Conservation (phyloP, 2,797 vertebrate species). For the Buphagus erythrorhynchus region DNA sequence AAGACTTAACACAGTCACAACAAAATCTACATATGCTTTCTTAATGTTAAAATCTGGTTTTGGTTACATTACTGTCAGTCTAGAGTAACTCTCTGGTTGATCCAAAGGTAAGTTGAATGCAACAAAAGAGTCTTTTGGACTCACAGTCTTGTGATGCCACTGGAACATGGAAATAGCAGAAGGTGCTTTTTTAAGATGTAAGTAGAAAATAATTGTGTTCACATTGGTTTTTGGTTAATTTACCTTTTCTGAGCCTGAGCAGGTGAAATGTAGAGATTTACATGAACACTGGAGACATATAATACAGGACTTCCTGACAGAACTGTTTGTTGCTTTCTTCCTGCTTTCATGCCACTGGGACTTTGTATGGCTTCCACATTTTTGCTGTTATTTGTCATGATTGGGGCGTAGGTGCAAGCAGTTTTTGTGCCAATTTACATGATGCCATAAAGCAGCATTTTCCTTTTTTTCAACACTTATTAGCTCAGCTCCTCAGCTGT, state of each 20-base stretch:
- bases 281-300: not conserved
- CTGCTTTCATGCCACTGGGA: not conserved
- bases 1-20: slow-evolving; percentile 1
- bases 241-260: slow-evolving; percentile 1
- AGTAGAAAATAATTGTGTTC: not conserved
- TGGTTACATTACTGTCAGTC: not conserved
- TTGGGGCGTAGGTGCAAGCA: slow-evolving; percentile 22
- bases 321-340: not conserved
- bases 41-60: slow-evolving; percentile 33
- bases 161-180: not conserved
- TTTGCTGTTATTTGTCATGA: slow-evolving; percentile 62
- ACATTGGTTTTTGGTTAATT: slow-evolving; percentile 10
- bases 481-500: slow-evolving; percentile 75
- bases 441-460: slow-evolving; percentile 65
- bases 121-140: not conserved
- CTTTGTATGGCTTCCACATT: slow-evolving; percentile 15
- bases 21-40: slow-evolving; percentile 13
- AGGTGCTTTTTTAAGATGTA: not conserved
- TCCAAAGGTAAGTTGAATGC: not conserved
- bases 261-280: slow-evolving; percentile 43
- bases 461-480: slow-evolving; percentile 73
- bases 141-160: not conserved
- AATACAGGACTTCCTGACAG: not conserved
- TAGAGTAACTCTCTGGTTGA: not conserved
- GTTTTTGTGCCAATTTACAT: slow-evolving; percentile 53